Conservation (phyloP, 2,888 invertebrate species). For the Apotomis turbidana region DNA sequence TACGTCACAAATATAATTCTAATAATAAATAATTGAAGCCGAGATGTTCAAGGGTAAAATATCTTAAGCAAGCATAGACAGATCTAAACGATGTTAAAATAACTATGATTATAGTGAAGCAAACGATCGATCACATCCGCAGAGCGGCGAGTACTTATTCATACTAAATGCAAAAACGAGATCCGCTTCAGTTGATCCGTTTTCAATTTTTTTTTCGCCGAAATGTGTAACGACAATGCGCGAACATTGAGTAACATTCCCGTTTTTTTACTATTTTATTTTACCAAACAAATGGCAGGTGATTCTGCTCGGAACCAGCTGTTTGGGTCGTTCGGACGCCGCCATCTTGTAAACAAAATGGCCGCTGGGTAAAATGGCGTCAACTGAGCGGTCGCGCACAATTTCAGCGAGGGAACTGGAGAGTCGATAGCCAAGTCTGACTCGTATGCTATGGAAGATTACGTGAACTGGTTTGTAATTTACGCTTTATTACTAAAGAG, state of each 20-base stretch:
- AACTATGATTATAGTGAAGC: conserved; percentile 73
- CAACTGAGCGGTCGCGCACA: conserved; percentile 56
- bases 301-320: conserved; percentile 70
- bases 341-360: conserved; percentile 65
- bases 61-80: conserved; percentile 71
- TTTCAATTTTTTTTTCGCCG: conserved; percentile 60
- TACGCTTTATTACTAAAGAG: conserved; percentile 48
- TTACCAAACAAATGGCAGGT: conserved; percentile 66
- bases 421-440: conserved; percentile 58
- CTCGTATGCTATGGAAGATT: conserved; percentile 62
- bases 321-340: conserved; percentile 75
- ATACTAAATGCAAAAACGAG: conserved; percentile 65
- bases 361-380: conserved; percentile 64
- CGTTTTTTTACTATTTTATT: conserved; percentile 53
- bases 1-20: conserved; percentile 58
- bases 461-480: conserved; percentile 56
- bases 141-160: conserved; percentile 65
- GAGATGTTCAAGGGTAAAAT: conserved; percentile 63
- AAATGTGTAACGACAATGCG: conserved; percentile 73
- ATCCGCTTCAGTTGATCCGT: conserved; percentile 57
- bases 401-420: conserved; percentile 56
- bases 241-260: conserved; percentile 73
- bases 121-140: conserved; percentile 79
- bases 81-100: conserved; percentile 71
- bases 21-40: conserved; percentile 77